phyloP scores from a whole-genome alignment of 2,113 vertebrate genomes.

The Pygoscelis adeliae region DNA sequence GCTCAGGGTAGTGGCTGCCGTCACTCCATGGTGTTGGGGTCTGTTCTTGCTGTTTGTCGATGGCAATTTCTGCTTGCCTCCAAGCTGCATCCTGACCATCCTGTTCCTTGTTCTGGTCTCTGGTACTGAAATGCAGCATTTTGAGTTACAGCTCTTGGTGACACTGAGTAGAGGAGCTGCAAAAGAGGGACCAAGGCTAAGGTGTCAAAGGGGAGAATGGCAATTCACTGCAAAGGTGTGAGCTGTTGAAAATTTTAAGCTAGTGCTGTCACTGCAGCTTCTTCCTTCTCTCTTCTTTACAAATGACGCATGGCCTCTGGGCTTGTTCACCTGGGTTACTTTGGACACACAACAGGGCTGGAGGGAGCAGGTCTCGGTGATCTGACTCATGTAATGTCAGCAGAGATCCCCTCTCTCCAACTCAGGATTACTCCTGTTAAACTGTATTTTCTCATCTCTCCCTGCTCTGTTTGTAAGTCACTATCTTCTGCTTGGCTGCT shows the following conservation, averaged over 20 bases:
- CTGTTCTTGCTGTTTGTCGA: not conserved
- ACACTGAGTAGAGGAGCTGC: not conserved
- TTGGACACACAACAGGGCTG: not conserved
- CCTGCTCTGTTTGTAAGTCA: not conserved
- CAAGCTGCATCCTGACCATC: not conserved
- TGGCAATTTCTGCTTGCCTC: not conserved
- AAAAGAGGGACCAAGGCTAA: not conserved
- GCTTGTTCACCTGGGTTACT: not conserved
- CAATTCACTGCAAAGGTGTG: not conserved
- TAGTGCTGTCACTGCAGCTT: not conserved
- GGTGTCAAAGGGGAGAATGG: not conserved
- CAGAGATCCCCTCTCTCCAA: not conserved
- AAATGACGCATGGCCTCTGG: not conserved
- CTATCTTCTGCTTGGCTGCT: not conserved
- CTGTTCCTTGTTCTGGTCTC: not conserved
- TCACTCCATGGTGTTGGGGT: not conserved
- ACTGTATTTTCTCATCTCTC: not conserved
- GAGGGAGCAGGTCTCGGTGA: not conserved
- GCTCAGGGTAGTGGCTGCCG: not conserved
- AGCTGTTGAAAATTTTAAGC: not conserved
- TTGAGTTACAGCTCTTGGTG: not conserved
- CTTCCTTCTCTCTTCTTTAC: not conserved
- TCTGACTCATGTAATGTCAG: not conserved
- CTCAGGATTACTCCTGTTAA: not conserved
- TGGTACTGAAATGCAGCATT: not conserved